phyloP scores from a whole-genome alignment of 2,113 vertebrate species.

The Gobius niger region DNA sequence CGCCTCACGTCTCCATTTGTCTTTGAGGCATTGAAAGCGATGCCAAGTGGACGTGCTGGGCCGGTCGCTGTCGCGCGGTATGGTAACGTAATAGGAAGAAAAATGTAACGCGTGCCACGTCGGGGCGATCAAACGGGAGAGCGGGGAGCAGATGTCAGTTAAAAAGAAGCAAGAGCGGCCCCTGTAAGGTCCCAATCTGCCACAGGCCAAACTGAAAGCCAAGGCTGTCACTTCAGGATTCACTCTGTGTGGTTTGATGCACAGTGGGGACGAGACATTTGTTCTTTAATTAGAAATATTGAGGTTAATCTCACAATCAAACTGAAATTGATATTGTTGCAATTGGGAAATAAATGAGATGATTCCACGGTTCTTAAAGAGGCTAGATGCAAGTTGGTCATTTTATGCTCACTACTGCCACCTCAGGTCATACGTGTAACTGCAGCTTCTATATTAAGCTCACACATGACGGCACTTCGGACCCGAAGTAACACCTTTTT shows the following conservation, averaged over 20 bases:
- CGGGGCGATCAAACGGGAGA: constrained; percentile 45
- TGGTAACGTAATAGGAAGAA: constrained; percentile 56
- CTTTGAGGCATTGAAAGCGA: constrained; percentile 34
- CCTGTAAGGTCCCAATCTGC: constrained; percentile 68
- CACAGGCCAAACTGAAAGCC: constrained; percentile 51
- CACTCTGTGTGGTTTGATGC: constrained; percentile 34
- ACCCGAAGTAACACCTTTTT: no score
- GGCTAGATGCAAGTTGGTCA: no score
- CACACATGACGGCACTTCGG: no score
- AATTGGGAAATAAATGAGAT: no score
- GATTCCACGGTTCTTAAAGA: no score
- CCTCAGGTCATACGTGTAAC: no score
- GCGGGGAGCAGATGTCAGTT: constrained; percentile 64
- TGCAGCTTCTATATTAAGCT: no score
- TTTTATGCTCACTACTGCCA: no score
- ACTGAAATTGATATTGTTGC: no score
- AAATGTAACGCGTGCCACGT: constrained; percentile 30
- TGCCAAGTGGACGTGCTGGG: constrained; percentile 50
- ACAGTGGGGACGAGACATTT: constrained; percentile 19
- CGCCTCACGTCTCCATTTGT: constrained; percentile 41
- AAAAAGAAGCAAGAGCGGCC: constrained; percentile 49
- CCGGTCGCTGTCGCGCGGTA: constrained; percentile 53
- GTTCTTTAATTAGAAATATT: background rate
- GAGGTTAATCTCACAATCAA: no score
- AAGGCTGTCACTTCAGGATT: constrained; percentile 64